Evolutionary conservation across 2,113 vertebrate species (phyloP).

Genomic region (Hipposideros armiger): DNA sequence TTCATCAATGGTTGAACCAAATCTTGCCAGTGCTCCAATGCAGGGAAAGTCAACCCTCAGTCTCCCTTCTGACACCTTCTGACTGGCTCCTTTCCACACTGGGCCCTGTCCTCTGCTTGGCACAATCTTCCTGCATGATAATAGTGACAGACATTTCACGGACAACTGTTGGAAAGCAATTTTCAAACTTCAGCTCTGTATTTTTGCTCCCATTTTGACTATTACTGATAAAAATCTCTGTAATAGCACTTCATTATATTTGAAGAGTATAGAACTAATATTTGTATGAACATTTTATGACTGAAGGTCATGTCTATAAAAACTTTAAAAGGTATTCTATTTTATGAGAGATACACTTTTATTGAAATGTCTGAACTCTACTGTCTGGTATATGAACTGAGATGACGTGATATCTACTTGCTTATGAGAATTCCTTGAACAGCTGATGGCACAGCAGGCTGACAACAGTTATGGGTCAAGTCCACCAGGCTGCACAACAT

Average conservation of each 20-base stretch:
- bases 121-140: background rate
- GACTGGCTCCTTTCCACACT: background rate
- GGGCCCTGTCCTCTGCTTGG: background rate
- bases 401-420: background rate
- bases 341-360: conserved; percentile 14
- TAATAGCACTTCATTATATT: conserved; percentile 10
- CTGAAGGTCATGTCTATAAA: background rate
- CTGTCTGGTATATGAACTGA: background rate
- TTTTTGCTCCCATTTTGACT: background rate
- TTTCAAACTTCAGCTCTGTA: background rate
- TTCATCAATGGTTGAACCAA: background rate
- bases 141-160: background rate
- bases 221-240: background rate
- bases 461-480: background rate
- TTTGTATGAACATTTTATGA: conserved; percentile 31
- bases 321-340: background rate
- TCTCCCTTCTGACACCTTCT: background rate
- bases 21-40: background rate
- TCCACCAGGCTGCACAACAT: background rate
- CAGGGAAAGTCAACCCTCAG: background rate
- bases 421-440: background rate
- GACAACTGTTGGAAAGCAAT: background rate
- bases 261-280: background rate
- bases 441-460: background rate
- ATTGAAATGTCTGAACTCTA: conserved; percentile 15